These are phyloP conservation scores for Cranoglanis bouderius DNA, from an alignment of 2,113 vertebrate species.

Conservation along the genomic window DNA sequence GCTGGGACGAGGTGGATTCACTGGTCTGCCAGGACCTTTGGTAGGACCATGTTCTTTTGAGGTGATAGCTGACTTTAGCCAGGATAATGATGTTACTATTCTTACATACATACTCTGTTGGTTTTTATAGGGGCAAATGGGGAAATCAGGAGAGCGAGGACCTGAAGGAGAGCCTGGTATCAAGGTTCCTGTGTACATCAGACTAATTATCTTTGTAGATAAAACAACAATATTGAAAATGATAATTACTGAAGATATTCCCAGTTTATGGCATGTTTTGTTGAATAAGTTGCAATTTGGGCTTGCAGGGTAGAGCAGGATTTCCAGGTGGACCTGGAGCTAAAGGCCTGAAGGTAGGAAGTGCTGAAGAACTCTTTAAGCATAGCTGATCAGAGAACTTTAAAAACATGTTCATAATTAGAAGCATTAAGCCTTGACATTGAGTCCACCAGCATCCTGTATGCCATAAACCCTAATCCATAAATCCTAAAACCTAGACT, in stretches of 20 bases:
- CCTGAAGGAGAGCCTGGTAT: slow-evolving; percentile 76
- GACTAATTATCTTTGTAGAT: slow-evolving; percentile 49
- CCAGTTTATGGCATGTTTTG: not conserved
- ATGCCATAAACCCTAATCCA: not conserved
- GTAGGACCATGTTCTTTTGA: slow-evolving; percentile 60
- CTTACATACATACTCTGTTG: not conserved
- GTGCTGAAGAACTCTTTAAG: not conserved
- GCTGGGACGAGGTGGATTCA: slow-evolving; percentile 67
- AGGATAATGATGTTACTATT: not conserved
- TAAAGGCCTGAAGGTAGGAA: slow-evolving; percentile 72
- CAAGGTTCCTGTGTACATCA: slow-evolving; percentile 73
- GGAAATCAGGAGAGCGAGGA: slow-evolving; percentile 70
- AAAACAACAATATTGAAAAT: not conserved
- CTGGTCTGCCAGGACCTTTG: slow-evolving; percentile 67
- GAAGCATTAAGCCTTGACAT: not conserved
- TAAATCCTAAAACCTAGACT: not conserved
- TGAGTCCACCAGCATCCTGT: not conserved
- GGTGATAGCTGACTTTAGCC: not conserved
- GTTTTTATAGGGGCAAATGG: slow-evolving; percentile 71
- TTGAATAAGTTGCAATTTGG: slow-evolving; percentile 21
- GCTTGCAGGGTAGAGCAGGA: slow-evolving; percentile 67
- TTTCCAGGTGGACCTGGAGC: slow-evolving; percentile 60
- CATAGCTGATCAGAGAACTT: not conserved
- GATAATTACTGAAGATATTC: slow-evolving; percentile 12
- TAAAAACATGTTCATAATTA: not conserved